phyloP scores from a whole-genome alignment of 2,113 vertebrate species.

The Seriola dumerili region DNA sequence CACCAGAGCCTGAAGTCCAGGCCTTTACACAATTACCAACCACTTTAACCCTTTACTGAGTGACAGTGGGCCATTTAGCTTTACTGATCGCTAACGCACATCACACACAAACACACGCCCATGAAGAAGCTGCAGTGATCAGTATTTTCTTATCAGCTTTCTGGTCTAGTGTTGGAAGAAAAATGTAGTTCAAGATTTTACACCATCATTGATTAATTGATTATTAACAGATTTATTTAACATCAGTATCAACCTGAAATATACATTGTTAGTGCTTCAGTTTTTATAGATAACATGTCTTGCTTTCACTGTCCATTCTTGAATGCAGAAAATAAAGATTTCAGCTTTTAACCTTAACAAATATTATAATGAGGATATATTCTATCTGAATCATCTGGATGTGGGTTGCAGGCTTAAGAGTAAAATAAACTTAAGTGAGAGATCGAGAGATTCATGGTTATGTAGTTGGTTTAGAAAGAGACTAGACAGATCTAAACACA shows the following conservation, averaged over 20 bases:
- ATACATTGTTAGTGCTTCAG: too few species aligned
- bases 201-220: not conserved
- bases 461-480: constrained; percentile 19
- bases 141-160: constrained; percentile 6
- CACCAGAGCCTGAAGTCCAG: constrained; percentile 11
- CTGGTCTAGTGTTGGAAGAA: not conserved
- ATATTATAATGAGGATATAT: too few species aligned
- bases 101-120: not conserved
- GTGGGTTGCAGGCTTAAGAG: not conserved
- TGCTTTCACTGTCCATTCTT: too few species aligned
- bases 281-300: too few species aligned
- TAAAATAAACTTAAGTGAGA: not conserved
- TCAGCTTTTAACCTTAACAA: not conserved
- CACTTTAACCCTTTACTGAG: constrained; percentile 60
- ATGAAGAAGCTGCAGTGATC: not conserved
- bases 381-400: too few species aligned
- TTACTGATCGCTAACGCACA: constrained; percentile 36
- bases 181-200: not conserved
- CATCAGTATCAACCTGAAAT: too few species aligned
- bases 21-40: constrained; percentile 61
- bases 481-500: constrained; percentile 8
- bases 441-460: not conserved
- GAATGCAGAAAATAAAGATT: too few species aligned
- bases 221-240: too few species aligned
- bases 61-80: constrained; percentile 58